These are phyloP conservation scores for Habroteleia sp. DNA, from an alignment of 2,888 invertebrate species.

Conservation along the genomic window DNA sequence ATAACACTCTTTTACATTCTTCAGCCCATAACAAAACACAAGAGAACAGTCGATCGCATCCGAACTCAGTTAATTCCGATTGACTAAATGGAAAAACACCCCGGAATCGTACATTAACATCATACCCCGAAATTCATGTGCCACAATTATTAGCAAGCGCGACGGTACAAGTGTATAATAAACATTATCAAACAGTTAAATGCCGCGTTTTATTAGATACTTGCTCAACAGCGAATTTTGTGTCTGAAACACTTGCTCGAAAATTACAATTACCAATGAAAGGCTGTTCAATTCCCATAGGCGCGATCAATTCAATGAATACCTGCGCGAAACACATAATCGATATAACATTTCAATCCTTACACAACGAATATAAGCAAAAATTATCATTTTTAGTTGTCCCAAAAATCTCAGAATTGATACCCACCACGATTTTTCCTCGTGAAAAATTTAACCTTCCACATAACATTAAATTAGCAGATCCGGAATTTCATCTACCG, in stretches of 20 bases:
- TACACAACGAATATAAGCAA: slow-evolving; percentile 1
- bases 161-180: not conserved
- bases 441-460: slow-evolving; percentile 49
- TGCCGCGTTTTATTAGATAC: slow-evolving; percentile 4
- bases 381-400: not conserved
- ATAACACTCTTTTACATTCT: no score
- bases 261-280: not conserved
- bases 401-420: slow-evolving; percentile 1
- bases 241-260: not conserved
- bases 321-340: not conserved
- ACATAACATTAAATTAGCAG: slow-evolving; percentile 35
- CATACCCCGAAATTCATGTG: no score
- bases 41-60: no score
- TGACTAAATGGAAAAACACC: not conserved
- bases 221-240: slow-evolving; percentile 7
- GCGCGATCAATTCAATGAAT: not conserved
- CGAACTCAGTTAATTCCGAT: no score
- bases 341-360: slow-evolving; percentile 1
- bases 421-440: not conserved
- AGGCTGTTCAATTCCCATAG: not conserved
- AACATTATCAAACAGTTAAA: not conserved
- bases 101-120: no score
- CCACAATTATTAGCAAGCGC: slow-evolving; percentile 1
- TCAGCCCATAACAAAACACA: no score
- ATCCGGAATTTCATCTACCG: slow-evolving; percentile 57